Evolutionary conservation across 2,888 invertebrate species (phyloP).

Genomic region (Eupithecia inturbata): DNA sequence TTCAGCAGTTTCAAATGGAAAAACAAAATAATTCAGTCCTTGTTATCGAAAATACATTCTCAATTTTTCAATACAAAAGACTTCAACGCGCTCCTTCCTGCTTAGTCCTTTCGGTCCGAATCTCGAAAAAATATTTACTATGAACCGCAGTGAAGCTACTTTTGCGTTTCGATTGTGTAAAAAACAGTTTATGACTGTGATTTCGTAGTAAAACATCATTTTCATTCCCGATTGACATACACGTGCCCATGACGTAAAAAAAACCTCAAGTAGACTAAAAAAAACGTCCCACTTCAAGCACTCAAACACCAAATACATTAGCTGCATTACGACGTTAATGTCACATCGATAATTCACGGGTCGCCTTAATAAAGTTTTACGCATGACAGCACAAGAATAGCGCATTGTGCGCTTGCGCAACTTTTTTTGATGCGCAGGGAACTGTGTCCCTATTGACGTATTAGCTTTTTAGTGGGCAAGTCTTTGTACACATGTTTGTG

Average conservation of each 20-base stretch:
- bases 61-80: not conserved
- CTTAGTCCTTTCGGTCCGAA: too few species aligned
- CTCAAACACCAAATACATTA: slow-evolving; percentile 29
- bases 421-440: slow-evolving; percentile 57
- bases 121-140: too few species aligned
- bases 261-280: not conserved
- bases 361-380: slow-evolving; percentile 75
- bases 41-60: too few species aligned
- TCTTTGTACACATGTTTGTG: slow-evolving; percentile 58
- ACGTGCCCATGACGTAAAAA: not conserved
- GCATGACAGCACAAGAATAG: slow-evolving; percentile 68
- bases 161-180: too few species aligned
- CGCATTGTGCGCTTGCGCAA: slow-evolving; percentile 58
- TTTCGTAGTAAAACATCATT: too few species aligned
- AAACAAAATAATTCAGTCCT: too few species aligned
- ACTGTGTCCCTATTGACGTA: slow-evolving; percentile 72
- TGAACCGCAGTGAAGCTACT: too few species aligned
- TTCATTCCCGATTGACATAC: not conserved
- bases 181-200: too few species aligned
- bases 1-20: too few species aligned
- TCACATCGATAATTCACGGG: slow-evolving; percentile 74
- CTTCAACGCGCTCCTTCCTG: not conserved
- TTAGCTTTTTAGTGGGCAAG: slow-evolving; percentile 71
- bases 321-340: slow-evolving; percentile 48
- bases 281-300: slow-evolving; percentile 1